phyloP scores from a whole-genome alignment of 2,888 invertebrate genomes.

The Allacma fusca region DNA sequence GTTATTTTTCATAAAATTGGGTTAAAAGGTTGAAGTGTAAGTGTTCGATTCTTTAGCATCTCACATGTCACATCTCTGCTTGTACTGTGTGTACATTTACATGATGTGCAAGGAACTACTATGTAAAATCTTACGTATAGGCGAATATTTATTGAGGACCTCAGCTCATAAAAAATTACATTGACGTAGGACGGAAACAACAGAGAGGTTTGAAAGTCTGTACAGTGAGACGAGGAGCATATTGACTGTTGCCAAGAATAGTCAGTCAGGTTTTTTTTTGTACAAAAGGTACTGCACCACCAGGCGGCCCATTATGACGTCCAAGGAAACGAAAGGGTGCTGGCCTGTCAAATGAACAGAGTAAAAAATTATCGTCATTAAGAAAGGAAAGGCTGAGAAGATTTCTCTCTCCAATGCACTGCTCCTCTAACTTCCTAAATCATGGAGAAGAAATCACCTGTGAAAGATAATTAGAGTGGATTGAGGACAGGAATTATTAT shows the following conservation, averaged over 20 bases:
- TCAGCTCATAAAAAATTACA: no score
- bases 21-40: no score
- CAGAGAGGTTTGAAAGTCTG: not conserved
- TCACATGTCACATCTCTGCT: no score
- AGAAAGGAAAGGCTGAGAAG: not conserved
- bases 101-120: no score
- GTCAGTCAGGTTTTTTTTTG: no score
- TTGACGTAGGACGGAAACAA: conserved; percentile 8
- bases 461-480: conserved; percentile 34
- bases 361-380: conserved; percentile 41
- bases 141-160: no score
- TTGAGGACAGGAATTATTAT: conserved; percentile 30
- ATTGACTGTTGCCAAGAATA: not conserved
- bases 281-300: not conserved
- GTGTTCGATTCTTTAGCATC: no score
- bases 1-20: no score
- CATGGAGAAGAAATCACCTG: conserved; percentile 8
- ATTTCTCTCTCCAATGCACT: not conserved
- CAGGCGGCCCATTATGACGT: conserved; percentile 9
- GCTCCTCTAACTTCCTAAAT: conserved; percentile 9
- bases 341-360: conserved; percentile 33
- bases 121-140: no score
- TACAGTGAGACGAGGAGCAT: not conserved
- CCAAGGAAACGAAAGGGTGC: conserved; percentile 21
- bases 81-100: no score